Evolutionary conservation across 2,888 invertebrate species (phyloP).

Genomic region (Drosophila multiciliata): DNA sequence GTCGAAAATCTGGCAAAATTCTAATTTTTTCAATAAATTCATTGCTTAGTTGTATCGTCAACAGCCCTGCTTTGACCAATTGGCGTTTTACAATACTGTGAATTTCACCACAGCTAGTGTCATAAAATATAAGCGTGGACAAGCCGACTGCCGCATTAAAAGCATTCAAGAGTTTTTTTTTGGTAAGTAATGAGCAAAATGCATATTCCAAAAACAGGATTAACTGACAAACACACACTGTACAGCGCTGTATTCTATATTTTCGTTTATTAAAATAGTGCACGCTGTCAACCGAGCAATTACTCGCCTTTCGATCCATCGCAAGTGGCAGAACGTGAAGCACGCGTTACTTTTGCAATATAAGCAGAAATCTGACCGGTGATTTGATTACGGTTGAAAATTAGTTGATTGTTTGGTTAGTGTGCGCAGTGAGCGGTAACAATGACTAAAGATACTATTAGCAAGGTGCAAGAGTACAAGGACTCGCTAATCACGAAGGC

Average conservation of each 20-base stretch:
- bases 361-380: constrained; percentile 5
- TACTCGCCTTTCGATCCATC: constrained; percentile 12
- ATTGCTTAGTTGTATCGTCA: constrained; percentile 12
- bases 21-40: background rate
- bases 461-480: constrained; percentile 91
- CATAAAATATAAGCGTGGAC: constrained; percentile 57
- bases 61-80: background rate
- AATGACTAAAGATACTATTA: constrained; percentile 83
- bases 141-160: constrained; percentile 25
- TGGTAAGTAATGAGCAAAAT: constrained; percentile 27
- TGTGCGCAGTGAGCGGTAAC: background rate
- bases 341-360: constrained; percentile 42
- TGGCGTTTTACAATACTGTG: constrained; percentile 34
- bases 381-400: constrained; percentile 12
- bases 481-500: constrained; percentile 94
- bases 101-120: constrained; percentile 23
- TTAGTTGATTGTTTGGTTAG: background rate
- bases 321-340: constrained; percentile 29
- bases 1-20: constrained; percentile 14
- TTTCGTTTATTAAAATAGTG: constrained; percentile 6
- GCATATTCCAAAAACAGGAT: background rate
- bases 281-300: constrained; percentile 1
- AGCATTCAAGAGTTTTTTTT: constrained; percentile 27
- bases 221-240: background rate
- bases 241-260: background rate